Percentiles rank a stretch among this genome's conserved stretches.
These are phyloP conservation scores for Automeris io DNA, from an alignment of 2,888 invertebrate species.

Conservation along the genomic window DNA sequence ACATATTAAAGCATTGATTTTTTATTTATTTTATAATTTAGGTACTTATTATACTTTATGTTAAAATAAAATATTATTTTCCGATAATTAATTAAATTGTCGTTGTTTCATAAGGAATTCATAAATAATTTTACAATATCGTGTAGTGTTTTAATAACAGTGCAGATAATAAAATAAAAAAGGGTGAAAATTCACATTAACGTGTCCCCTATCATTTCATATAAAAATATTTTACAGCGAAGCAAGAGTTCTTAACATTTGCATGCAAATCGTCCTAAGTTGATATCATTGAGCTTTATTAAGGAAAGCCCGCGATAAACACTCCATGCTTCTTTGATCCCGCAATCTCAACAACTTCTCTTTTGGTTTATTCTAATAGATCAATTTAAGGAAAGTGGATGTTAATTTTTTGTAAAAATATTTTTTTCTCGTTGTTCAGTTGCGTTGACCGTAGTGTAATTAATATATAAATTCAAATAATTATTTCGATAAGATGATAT, in stretches of 20 bases:
- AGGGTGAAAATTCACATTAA: constrained; percentile 45
- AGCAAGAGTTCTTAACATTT: constrained; percentile 63
- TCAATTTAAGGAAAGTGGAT: constrained; percentile 2
- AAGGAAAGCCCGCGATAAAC: constrained; percentile 49
- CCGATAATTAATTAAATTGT: too few relatives aligned
- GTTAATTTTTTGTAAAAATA: neutral
- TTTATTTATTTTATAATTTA: too few relatives aligned
- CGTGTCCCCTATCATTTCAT: constrained; percentile 36
- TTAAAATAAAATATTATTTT: too few relatives aligned
- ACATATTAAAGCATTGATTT: too few relatives aligned
- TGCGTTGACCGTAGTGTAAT: too few relatives aligned
- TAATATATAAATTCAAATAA: too few relatives aligned
- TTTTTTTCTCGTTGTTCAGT: too few relatives aligned
- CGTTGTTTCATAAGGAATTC: too few relatives aligned
- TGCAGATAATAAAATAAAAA: constrained; percentile 32
- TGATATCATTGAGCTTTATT: constrained; percentile 54
- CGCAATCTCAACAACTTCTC: constrained; percentile 30
- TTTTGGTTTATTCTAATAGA: constrained; percentile 28
- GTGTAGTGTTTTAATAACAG: too few relatives aligned
- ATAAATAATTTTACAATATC: too few relatives aligned
- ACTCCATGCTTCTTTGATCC: constrained; percentile 39
- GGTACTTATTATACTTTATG: too few relatives aligned
- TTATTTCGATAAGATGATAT: too few relatives aligned
- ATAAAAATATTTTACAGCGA: constrained; percentile 59
- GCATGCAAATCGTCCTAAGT: constrained; percentile 52